Percentiles rank a stretch among this genome's conserved stretches.
These are phyloP conservation scores for Phalera bucephala DNA, from an alignment of 2,888 invertebrate genomes.

Conservation along the genomic window DNA sequence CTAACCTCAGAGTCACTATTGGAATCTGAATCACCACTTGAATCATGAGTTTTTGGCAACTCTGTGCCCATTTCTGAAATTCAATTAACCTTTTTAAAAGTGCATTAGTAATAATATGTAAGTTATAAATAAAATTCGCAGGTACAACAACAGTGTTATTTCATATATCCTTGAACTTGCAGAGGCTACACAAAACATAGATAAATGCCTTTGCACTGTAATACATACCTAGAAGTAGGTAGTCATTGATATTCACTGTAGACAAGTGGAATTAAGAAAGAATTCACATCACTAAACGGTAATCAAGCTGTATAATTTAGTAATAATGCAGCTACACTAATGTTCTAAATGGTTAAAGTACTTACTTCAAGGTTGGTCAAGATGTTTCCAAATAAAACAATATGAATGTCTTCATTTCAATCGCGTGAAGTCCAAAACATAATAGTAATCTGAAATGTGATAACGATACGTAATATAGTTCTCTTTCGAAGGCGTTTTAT, in stretches of 20 bases:
- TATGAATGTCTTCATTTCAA: constrained; percentile 70
- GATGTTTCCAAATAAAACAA: constrained; percentile 69
- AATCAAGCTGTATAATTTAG: constrained; percentile 15
- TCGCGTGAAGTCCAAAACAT: constrained; percentile 41
- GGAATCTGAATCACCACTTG: constrained; percentile 83
- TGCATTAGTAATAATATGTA: constrained; percentile 1
- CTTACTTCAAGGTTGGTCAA: constrained; percentile 82
- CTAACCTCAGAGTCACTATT: constrained; percentile 83
- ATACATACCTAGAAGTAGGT: too few species aligned
- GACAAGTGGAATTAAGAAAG: background rate
- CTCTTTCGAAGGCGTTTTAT: constrained; percentile 12
- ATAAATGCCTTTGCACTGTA: too few species aligned
- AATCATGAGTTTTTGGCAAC: constrained; percentile 77
- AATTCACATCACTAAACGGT: background rate
- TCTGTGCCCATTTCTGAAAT: constrained; percentile 81
- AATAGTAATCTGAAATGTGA: constrained; percentile 51
- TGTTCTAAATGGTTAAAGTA: constrained; percentile 37
- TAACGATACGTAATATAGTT: constrained; percentile 12
- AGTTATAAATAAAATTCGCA: background rate
- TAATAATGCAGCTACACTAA: constrained; percentile 36
- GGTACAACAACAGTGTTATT: background rate
- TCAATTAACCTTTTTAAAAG: constrained; percentile 1
- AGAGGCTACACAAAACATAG: constrained; percentile 13
- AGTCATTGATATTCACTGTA: background rate
- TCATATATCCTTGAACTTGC: constrained; percentile 33